phyloP scores from a whole-genome alignment of 2,113 vertebrate genomes.

The Caloenas nicobarica region DNA sequence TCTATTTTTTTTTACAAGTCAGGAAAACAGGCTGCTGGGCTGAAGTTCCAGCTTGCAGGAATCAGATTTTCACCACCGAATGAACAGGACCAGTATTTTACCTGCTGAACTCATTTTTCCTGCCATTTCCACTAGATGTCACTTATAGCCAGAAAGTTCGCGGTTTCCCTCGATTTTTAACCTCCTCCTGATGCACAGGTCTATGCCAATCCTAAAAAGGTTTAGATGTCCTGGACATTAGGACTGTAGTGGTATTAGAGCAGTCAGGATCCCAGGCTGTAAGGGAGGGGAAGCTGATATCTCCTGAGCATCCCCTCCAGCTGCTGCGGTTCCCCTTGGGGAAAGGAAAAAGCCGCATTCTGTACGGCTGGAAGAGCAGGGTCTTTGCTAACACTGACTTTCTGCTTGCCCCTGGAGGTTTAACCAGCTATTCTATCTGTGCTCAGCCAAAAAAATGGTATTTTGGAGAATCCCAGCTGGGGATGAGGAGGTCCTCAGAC shows the following conservation, averaged over 20 bases:
- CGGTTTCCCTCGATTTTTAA: not conserved
- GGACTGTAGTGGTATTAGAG: not conserved
- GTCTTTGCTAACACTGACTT: not conserved
- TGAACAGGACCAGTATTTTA: not conserved
- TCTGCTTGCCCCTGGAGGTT: not conserved
- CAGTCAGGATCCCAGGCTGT: not conserved
- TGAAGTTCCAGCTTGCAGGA: not conserved
- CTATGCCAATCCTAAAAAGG: not conserved
- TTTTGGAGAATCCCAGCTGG: not conserved
- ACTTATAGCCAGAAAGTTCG: slow-evolving; percentile 47
- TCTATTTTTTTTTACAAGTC: not conserved
- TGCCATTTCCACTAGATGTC: slow-evolving; percentile 64
- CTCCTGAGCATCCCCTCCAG: not conserved
- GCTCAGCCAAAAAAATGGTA: not conserved
- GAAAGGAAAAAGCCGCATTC: not conserved
- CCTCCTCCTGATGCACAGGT: not conserved
- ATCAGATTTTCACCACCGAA: not conserved
- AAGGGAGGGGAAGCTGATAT: not conserved
- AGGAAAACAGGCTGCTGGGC: not conserved
- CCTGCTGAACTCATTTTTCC: not conserved
- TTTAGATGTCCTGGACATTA: not conserved
- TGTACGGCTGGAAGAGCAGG: too few relatives aligned
- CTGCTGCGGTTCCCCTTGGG: not conserved
- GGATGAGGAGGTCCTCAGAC: not conserved
- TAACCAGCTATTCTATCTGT: not conserved